These are phyloP conservation scores for Larimichthys polyactis DNA, from an alignment of 2,113 vertebrate species.

Conservation along the genomic window DNA sequence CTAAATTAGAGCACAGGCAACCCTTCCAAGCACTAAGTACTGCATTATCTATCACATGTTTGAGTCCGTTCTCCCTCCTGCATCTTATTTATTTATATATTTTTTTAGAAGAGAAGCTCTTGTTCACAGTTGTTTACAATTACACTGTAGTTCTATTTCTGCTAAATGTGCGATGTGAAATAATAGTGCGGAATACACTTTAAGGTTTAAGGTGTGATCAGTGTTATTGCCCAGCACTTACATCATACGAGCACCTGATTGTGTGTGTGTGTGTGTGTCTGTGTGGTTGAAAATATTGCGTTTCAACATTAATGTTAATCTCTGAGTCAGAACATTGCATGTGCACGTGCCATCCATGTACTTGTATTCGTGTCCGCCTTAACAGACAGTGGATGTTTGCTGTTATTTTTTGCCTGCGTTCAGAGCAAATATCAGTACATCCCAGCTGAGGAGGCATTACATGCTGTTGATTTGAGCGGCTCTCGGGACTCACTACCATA, in stretches of 20 bases:
- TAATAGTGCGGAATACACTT: slow-evolving; percentile 16
- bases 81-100: slow-evolving; percentile 32
- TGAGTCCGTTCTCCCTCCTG: slow-evolving; percentile 45
- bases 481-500: slow-evolving; percentile 60
- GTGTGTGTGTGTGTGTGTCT: slow-evolving; percentile 17
- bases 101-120: not conserved
- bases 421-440: slow-evolving; percentile 75
- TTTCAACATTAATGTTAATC: not conserved
- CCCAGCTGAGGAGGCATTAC: slow-evolving; percentile 78
- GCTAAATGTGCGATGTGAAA: not conserved
- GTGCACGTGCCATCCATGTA: slow-evolving; percentile 23
- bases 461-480: slow-evolving; percentile 74
- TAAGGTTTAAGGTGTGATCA: not conserved
- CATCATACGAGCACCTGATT: slow-evolving; percentile 30
- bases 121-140: slow-evolving; percentile 18
- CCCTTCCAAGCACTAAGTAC: slow-evolving; percentile 70
- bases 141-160: not conserved
- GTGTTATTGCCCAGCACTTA: slow-evolving; percentile 35
- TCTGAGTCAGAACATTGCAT: not conserved
- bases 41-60: slow-evolving; percentile 67
- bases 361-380: slow-evolving; percentile 36
- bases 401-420: slow-evolving; percentile 72
- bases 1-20: slow-evolving; percentile 70
- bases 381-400: slow-evolving; percentile 70
- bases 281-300: not conserved